Percentiles rank a stretch among this genome's conserved stretches.
Conservation (phyloP, 2,888 invertebrate genomes). For the Drosophila flavopinicola region DNA sequence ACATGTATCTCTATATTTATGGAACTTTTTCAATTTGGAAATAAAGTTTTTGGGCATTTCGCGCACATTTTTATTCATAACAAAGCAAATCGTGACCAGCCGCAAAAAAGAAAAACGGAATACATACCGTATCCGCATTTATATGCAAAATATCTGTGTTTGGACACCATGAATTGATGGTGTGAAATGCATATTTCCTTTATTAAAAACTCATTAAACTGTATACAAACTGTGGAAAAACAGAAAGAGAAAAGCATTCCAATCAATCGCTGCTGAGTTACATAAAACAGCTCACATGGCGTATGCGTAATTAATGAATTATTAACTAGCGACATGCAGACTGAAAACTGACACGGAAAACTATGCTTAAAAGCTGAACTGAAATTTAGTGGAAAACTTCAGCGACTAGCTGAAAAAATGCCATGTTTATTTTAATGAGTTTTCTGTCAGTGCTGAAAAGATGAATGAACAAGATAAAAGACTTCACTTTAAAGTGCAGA, state of each 20-base stretch:
- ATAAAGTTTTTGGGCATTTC: slow-evolving; percentile 73
- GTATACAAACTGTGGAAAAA: slow-evolving; percentile 33
- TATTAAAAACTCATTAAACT: slow-evolving; percentile 68
- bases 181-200: slow-evolving; percentile 42
- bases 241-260: slow-evolving; percentile 1
- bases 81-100: slow-evolving; percentile 68
- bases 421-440: slow-evolving; percentile 55
- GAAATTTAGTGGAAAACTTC: slow-evolving; percentile 14
- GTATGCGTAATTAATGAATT: slow-evolving; percentile 47
- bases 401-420: slow-evolving; percentile 30
- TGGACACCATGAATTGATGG: slow-evolving; percentile 44
- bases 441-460: slow-evolving; percentile 17
- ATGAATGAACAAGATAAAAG: background rate
- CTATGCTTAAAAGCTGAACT: slow-evolving; percentile 9
- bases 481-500: background rate
- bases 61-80: slow-evolving; percentile 76
- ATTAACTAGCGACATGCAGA: slow-evolving; percentile 7
- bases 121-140: slow-evolving; percentile 17
- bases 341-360: background rate
- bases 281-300: slow-evolving; percentile 14
- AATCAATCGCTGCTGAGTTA: background rate
- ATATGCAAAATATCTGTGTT: slow-evolving; percentile 34
- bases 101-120: slow-evolving; percentile 46
- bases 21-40: slow-evolving; percentile 78
- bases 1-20: slow-evolving; percentile 74